Conservation (phyloP, 1,140 invertebrate species). For the Lepidurus apus region DNA sequence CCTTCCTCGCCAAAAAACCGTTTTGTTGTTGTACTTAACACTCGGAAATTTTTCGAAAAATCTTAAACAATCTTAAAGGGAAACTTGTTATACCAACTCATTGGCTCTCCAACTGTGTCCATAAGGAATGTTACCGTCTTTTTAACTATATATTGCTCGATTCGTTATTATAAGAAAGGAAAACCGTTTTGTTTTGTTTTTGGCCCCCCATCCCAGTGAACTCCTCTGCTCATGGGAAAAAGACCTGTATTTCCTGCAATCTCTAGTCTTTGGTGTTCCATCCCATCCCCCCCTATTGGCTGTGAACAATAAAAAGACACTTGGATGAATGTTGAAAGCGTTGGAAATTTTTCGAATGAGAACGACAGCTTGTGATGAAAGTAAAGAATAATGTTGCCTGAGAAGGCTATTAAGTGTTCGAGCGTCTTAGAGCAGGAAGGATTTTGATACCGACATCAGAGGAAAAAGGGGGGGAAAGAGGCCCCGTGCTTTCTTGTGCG, state of each 20-base stretch:
- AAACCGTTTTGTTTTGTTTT: neutral
- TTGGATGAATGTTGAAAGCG: neutral
- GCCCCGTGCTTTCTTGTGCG: neutral
- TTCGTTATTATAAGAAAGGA: neutral
- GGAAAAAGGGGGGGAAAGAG: neutral
- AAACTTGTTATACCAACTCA: neutral
- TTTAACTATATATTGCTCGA: neutral
- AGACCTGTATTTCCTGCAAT: constrained; percentile 8
- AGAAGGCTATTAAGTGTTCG: neutral
- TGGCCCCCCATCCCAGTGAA: constrained; percentile 1
- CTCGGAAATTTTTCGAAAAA: neutral
- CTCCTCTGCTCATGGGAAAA: neutral
- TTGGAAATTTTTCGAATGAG: neutral
- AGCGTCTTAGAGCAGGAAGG: neutral
- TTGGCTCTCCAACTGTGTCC: neutral
- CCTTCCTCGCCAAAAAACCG: neutral
- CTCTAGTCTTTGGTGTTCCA: constrained; percentile 18
- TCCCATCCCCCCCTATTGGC: neutral
- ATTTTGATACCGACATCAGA: neutral
- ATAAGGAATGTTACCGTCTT: neutral
- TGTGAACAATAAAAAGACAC: constrained; percentile 20
- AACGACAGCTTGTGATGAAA: neutral
- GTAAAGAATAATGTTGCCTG: neutral
- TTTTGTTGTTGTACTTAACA: neutral
- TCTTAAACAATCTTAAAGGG: neutral